phyloP scores from a whole-genome alignment of 2,888 invertebrate genomes.

The Dendrolimus pini region DNA sequence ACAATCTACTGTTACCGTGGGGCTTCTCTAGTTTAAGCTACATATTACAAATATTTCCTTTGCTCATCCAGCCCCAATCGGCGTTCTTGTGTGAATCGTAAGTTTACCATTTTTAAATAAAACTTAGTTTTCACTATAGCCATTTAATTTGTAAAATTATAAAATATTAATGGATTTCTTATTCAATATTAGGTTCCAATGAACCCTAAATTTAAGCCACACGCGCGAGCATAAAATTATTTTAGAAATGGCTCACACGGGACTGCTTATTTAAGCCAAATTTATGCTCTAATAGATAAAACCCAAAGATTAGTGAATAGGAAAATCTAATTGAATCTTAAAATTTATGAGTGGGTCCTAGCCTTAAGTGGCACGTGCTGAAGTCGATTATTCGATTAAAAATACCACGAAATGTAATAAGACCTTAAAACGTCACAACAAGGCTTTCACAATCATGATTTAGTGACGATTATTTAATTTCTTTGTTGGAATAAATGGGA shows the following conservation, averaged over 20 bases:
- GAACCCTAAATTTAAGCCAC: neutral
- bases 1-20: too few species aligned
- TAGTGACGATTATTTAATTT: neutral
- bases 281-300: constrained; percentile 56
- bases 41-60: too few species aligned
- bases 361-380: constrained; percentile 58
- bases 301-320: constrained; percentile 48
- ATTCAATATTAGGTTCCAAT: too few species aligned
- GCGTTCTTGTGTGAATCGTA: too few species aligned
- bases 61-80: too few species aligned
- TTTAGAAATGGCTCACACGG: constrained; percentile 39
- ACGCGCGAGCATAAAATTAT: constrained; percentile 56
- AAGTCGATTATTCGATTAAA: neutral
- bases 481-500: too few species aligned
- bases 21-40: too few species aligned
- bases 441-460: constrained; percentile 5
- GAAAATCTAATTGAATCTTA: constrained; percentile 53
- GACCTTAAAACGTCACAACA: constrained; percentile 25
- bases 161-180: too few species aligned
- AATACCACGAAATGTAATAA: constrained; percentile 36
- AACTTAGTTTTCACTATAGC: too few species aligned
- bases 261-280: constrained; percentile 50
- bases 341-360: constrained; percentile 54
- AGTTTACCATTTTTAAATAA: too few species aligned
- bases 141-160: too few species aligned